Evolutionary conservation across 2,888 invertebrate species (phyloP), one percentile per base, ranked within the genome.

Genomic region (Sphecodes monilicornis): DNA sequence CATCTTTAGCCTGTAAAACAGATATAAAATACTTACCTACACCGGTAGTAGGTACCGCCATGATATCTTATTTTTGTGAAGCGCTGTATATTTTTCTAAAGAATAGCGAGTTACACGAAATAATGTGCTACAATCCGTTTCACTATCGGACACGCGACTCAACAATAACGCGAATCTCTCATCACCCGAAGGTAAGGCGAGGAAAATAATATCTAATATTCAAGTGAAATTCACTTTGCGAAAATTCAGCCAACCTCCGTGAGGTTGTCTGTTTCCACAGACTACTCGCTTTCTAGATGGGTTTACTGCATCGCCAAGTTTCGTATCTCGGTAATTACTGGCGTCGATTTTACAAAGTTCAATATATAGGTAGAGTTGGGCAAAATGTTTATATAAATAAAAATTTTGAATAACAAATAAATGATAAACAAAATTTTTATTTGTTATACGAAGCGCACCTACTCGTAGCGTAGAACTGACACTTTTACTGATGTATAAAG

Each of bases 1-100:
- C 66, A 80, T 80, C 72, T 84, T 81, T 80, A 68, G 76, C 29
- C 26, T 74, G 46, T 70, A 76, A 86, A 84, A 83, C 36, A 75
- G 85, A 77, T 46, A 81, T 85, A 78, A 87, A 84, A 92, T 92
- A 96, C 97, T 97, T 96, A 97, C 98, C 98, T 96, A 98, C 98
- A 97, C 97, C 97, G 97, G 97, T 97, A 96, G 97, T 97, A 96
- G 97, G 97, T 96, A 97, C 97, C 97, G 98, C 98, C 98, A 98
- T 98, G 96, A 97, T 96, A 89, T 86, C 86, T 88, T 90, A 91
- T 93, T 92, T 91, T 90, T 90, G 88, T 80, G 86, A 89, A 87
- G 78, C 86, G 91, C 90, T 90, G 90, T 93, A 92, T 91, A 91
- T 91, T 91, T 91, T 88, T 87, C 79, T 84, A 82, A 78, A 73